phyloP scores from a whole-genome alignment of 2,797 vertebrate genomes.

The Chiroxiphia lanceolata region DNA sequence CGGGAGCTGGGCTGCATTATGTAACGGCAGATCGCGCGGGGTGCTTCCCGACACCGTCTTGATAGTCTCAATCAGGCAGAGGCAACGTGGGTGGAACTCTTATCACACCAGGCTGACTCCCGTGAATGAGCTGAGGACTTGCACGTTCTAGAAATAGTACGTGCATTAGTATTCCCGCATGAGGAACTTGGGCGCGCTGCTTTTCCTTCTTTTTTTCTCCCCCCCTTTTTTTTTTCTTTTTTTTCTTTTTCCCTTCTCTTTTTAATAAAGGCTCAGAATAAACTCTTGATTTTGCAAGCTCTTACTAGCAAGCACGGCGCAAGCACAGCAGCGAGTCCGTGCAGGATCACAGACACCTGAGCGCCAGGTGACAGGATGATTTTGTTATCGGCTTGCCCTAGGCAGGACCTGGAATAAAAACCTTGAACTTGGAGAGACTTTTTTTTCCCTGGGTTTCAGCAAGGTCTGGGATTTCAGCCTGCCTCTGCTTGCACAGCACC shows the following conservation, averaged over 20 bases:
- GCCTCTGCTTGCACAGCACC: slow-evolving; percentile 11
- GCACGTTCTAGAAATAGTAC: slow-evolving; percentile 2
- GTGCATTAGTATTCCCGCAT: neutral
- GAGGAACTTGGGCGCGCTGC: neutral
- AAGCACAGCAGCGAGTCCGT: neutral
- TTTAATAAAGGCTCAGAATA: slow-evolving; percentile 39
- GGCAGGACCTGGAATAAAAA: slow-evolving; percentile 35
- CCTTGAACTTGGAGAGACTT: neutral
- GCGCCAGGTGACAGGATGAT: slow-evolving; percentile 16
- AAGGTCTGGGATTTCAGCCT: slow-evolving; percentile 11
- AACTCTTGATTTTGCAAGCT: neutral
- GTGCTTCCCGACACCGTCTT: slow-evolving; percentile 9
- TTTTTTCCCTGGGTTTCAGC: neutral
- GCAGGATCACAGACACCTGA: slow-evolving; percentile 27
- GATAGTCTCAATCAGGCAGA: slow-evolving; percentile 32
- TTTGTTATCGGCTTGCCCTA: neutral
- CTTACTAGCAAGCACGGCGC: neutral
- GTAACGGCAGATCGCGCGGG: neutral
- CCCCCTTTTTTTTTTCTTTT: neutral
- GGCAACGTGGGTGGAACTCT: slow-evolving; percentile 53
- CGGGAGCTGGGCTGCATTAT: neutral
- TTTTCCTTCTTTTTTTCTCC: neutral
- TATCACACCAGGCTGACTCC: slow-evolving; percentile 22
- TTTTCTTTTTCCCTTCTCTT: fast-evolving
- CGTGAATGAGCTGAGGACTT: slow-evolving; percentile 33